Percentiles rank a stretch among this genome's conserved stretches.
Conservation (phyloP, 2,888 invertebrate species). For the Dromius quadrimaculatus region DNA sequence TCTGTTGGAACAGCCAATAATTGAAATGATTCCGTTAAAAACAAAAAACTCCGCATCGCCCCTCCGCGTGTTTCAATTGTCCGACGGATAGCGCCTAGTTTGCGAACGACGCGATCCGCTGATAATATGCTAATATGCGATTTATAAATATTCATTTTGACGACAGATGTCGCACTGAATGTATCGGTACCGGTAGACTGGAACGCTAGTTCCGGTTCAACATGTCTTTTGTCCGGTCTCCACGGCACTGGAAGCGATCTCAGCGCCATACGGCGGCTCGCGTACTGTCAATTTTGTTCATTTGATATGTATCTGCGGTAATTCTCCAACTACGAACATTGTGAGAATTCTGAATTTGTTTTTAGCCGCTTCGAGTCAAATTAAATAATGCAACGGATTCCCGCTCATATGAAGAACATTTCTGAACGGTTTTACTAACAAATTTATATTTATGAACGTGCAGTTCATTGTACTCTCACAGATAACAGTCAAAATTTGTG, state of each 20-base stretch:
- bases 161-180: conserved; percentile 59
- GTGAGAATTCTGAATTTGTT: conserved; percentile 29
- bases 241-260: conserved; percentile 28
- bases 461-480: not conserved
- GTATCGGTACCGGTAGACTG: conserved; percentile 59
- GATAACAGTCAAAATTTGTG: too few relatives aligned
- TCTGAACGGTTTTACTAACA: conserved; percentile 10
- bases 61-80: conserved; percentile 56
- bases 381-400: conserved; percentile 33
- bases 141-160: conserved; percentile 62
- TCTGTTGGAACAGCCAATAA: conserved; percentile 51
- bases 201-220: conserved; percentile 66
- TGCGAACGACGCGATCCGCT: conserved; percentile 45
- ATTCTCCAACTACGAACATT: conserved; percentile 9
- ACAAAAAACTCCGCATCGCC: conserved; percentile 36
- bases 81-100: conserved; percentile 58
- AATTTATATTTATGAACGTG: not conserved
- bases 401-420: conserved; percentile 21
- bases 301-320: conserved; percentile 61
- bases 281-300: conserved; percentile 61
- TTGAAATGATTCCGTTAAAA: conserved; percentile 50
- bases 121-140: conserved; percentile 61
- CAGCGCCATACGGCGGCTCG: conserved; percentile 59
- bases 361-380: conserved; percentile 31
- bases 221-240: conserved; percentile 62